Evolutionary conservation across 2,797 vertebrate genomes (phyloP), one percentile per base, ranked within the genome.

Genomic region (Chromobotia macracanthus): DNA sequence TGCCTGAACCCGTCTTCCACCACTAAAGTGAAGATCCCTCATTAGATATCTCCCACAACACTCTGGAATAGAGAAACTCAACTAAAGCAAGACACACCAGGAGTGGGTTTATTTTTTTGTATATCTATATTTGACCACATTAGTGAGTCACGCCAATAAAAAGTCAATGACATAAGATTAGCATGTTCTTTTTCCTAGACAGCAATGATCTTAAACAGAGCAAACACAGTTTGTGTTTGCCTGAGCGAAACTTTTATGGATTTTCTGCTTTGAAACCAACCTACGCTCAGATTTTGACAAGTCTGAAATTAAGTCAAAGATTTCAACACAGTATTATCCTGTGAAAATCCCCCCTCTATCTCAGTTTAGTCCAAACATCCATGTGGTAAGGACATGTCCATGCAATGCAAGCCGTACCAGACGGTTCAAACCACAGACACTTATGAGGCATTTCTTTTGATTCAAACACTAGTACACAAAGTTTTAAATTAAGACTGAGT

Each of bases 341-440:
- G 31, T 23, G 23, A 31, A 64, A 79, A 79, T 72, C 68, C 68
- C 68, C 68, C 61, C 31, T 66, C 21, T 63, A 38, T 72, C 41
- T 25, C 15, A 68, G 25, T 75, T 77, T 56, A 44, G 53, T 28
- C 41, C 12, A 77, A 66, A 55, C 67, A 82, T 44, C 51, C n/a
- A 58, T 16, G 53, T 38, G 23, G n/a, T 41, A 61, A 79, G 48
- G 19, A 41, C 55, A 44, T 55, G 56, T 70, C 64, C 64, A 21
- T 41, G 50, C 48, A 58, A 25, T 50, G n/a, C 15, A 41, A 58
- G 31, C 11, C 55, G 10, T 67, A 46, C 31, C 16, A 66, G 56
- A 71, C 16, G 16, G 60, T 10, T 58, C 48, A 80, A 80, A n/a
- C 21, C 23, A 48, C 8, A 48, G 71, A 65, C 41, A 66, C 15